phyloP scores from a whole-genome alignment of 2,113 vertebrate species.

The Phycodurus eques region DNA sequence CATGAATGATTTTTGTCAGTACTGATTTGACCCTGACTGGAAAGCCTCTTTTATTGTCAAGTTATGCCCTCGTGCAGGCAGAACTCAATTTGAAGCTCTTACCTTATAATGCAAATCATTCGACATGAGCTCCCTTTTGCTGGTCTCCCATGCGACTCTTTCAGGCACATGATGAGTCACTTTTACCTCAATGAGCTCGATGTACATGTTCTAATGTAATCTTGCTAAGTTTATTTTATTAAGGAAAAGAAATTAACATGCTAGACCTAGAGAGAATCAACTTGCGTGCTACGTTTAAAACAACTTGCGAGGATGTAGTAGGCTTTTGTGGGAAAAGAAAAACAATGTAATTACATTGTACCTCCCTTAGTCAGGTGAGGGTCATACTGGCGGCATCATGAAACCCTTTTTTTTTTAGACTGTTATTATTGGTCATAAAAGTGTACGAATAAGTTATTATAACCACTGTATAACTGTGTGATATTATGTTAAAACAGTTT shows the following conservation, averaged over 20 bases:
- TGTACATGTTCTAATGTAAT: constrained; percentile 9
- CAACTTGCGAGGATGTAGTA: background rate
- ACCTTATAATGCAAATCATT: constrained; percentile 50
- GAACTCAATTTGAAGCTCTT: constrained; percentile 38
- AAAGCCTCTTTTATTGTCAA: constrained; percentile 14
- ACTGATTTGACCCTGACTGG: constrained; percentile 19
- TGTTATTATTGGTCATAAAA: too few relatives aligned
- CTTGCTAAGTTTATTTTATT: background rate
- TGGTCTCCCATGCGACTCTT: constrained; percentile 19
- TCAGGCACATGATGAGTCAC: constrained; percentile 21
- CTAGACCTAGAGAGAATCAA: background rate
- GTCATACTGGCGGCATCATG: background rate
- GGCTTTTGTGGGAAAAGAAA: background rate
- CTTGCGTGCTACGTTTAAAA: background rate
- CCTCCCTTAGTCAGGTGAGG: background rate
- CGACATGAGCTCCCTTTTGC: constrained; percentile 24
- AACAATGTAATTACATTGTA: background rate
- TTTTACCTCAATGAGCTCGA: constrained; percentile 12
- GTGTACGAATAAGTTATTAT: too few relatives aligned
- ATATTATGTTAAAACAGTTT: background rate
- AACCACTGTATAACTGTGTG: background rate
- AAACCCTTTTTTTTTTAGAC: background rate
- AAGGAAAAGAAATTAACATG: background rate
- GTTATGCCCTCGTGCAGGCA: constrained; percentile 15
- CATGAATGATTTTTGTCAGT: constrained; percentile 2